Conservation (phyloP, 1,140 invertebrate genomes). For the Brachystomella parvula region DNA sequence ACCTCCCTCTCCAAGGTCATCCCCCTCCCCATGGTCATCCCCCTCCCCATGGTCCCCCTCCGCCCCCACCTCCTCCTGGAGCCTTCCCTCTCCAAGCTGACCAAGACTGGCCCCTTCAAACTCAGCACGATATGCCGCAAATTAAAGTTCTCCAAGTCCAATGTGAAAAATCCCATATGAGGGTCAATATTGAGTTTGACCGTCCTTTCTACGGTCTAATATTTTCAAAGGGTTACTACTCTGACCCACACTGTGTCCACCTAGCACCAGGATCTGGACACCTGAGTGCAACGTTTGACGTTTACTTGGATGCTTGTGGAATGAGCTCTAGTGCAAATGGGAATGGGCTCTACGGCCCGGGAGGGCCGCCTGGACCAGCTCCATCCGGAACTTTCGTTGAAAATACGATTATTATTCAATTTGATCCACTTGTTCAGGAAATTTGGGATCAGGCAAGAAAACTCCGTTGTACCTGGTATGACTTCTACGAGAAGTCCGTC, state of each 20-base stretch:
- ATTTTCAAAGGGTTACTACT: slow-evolving; percentile 68
- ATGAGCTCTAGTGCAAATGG: slow-evolving; percentile 75
- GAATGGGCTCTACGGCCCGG: slow-evolving; percentile 54
- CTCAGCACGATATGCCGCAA: slow-evolving; percentile 73
- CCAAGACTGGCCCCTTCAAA: slow-evolving; percentile 67
- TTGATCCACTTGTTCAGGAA: slow-evolving; percentile 89
- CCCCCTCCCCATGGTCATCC: slow-evolving; percentile 14
- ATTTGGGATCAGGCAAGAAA: slow-evolving; percentile 57
- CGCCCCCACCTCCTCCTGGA: slow-evolving; percentile 44
- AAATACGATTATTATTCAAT: slow-evolving; percentile 90
- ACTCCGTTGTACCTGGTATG: slow-evolving; percentile 85
- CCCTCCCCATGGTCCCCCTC: slow-evolving; percentile 52
- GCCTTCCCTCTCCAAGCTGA: slow-evolving; percentile 43
- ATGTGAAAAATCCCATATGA: slow-evolving; percentile 91
- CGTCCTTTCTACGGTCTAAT: slow-evolving; percentile 92
- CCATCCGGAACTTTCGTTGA: slow-evolving; percentile 86
- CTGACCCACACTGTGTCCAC: slow-evolving; percentile 82
- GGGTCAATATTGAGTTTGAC: slow-evolving; percentile 89
- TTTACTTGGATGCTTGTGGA: slow-evolving; percentile 81
- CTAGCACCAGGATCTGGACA: slow-evolving; percentile 80
- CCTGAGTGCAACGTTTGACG: slow-evolving; percentile 81
- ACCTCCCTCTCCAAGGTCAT: slow-evolving; percentile 38
- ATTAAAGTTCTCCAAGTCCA: slow-evolving; percentile 87
- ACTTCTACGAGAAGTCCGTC: slow-evolving; percentile 89
- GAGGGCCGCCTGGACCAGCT: slow-evolving; percentile 49